Evolutionary conservation across 2,797 vertebrate species (phyloP).

Genomic region (Acanthurus leucopareius): DNA sequence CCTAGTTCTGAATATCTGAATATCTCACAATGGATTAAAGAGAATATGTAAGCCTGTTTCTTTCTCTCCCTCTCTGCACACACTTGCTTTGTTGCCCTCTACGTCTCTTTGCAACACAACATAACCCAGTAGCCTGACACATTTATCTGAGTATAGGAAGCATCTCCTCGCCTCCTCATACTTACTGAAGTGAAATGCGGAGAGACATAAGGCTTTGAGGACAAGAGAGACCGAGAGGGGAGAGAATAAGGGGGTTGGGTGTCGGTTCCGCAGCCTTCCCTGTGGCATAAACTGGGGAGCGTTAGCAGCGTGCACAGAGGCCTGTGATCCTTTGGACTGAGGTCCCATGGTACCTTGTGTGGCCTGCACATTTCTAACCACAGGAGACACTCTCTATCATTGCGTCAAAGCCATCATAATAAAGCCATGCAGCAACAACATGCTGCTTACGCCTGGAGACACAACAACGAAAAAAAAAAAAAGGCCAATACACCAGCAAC

Average conservation of each 20-base stretch:
- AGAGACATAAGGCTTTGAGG: slow-evolving; percentile 80
- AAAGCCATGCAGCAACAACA: slow-evolving; percentile 63
- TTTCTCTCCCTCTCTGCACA: slow-evolving; percentile 58
- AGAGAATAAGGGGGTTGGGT: slow-evolving; percentile 70
- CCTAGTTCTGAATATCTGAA: slow-evolving; percentile 72
- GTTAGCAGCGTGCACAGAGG: slow-evolving; percentile 74
- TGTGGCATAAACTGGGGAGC: slow-evolving; percentile 74
- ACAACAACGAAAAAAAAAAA: slow-evolving; percentile 60
- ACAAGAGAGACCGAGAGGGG: slow-evolving; percentile 66
- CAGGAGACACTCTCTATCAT: slow-evolving; percentile 72
- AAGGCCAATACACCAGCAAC: slow-evolving; percentile 61
- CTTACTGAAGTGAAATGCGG: slow-evolving; percentile 77
- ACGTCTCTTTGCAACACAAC: slow-evolving; percentile 69
- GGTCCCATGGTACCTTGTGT: slow-evolving; percentile 80
- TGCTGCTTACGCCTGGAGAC: slow-evolving; percentile 70
- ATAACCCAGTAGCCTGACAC: slow-evolving; percentile 78
- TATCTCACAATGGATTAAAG: slow-evolving; percentile 73
- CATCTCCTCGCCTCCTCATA: slow-evolving; percentile 78
- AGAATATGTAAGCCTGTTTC: slow-evolving; percentile 68
- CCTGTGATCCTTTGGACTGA: slow-evolving; percentile 83
- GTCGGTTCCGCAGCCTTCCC: slow-evolving; percentile 75
- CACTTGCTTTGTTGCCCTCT: slow-evolving; percentile 72
- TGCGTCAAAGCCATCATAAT: slow-evolving; percentile 76
- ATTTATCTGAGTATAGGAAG: slow-evolving; percentile 80
- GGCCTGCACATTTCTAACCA: slow-evolving; percentile 77